These are phyloP conservation scores for Callimorpha dominula DNA, from an alignment of 2,888 invertebrate genomes.

Conservation along the genomic window DNA sequence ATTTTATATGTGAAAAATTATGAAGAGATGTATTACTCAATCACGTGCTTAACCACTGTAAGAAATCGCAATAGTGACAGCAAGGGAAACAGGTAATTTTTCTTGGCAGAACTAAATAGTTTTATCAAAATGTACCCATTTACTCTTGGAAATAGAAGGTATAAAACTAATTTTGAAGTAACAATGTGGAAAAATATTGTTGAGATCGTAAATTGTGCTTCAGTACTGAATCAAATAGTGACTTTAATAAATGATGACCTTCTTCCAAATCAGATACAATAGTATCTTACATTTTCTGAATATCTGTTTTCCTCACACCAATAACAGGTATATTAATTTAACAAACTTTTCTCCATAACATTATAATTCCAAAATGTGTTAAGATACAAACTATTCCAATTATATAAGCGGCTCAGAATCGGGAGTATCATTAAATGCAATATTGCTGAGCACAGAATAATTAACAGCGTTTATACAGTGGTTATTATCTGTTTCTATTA, in stretches of 20 bases:
- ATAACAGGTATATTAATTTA: neutral
- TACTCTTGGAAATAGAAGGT: neutral
- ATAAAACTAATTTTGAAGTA: too few species aligned
- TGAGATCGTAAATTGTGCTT: too few species aligned
- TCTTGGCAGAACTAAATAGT: too few species aligned
- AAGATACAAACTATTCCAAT: neutral
- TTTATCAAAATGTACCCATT: too few species aligned
- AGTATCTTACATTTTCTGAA: neutral
- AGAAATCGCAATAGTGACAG: too few species aligned
- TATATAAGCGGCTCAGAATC: neutral
- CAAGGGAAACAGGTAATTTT: too few species aligned
- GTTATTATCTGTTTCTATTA: constrained; percentile 9
- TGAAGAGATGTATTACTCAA: too few species aligned
- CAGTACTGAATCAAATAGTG: too few species aligned
- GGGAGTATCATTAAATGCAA: neutral
- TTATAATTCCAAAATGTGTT: neutral
- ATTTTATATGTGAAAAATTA: too few species aligned
- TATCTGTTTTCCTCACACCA: neutral
- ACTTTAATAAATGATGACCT: too few species aligned
- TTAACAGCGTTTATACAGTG: neutral
- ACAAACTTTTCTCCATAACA: neutral
- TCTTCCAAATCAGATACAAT: neutral
- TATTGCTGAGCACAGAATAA: neutral
- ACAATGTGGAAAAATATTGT: too few species aligned
- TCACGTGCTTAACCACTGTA: too few species aligned